These are phyloP conservation scores for Limnephilus lunatus DNA, from an alignment of 2,888 invertebrate species.

Conservation along the genomic window DNA sequence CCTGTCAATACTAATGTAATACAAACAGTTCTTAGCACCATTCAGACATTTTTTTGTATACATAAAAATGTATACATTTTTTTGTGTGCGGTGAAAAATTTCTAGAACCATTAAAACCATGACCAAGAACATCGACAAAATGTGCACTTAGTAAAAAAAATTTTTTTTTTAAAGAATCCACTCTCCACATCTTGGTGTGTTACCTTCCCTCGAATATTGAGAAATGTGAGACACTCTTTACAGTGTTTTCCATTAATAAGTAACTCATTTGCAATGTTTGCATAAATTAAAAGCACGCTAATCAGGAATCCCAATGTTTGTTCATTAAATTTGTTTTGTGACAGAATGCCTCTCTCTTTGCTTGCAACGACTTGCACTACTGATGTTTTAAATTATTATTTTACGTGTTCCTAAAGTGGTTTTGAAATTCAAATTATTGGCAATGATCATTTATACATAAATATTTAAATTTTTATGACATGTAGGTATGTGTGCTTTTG, in stretches of 20 bases:
- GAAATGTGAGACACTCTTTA: not conserved
- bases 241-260: not conserved
- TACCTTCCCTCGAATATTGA: not conserved
- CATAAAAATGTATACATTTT: no score
- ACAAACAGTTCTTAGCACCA: no score
- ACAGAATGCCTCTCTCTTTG: not conserved
- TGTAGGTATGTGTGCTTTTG: not conserved
- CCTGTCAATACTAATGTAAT: no score
- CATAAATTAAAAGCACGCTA: not conserved
- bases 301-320: not conserved
- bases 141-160: no score
- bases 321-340: not conserved
- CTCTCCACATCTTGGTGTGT: not conserved
- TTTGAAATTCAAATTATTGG: not conserved
- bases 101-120: no score
- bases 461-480: not conserved
- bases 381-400: not conserved
- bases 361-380: not conserved
- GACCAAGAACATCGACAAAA: no score
- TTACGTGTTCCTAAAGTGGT: not conserved
- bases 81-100: no score
- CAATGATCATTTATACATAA: not conserved
- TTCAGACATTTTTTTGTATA: no score
- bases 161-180: no score
- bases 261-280: not conserved